These are phyloP conservation scores for Eupeodes latifasciatus DNA, from an alignment of 2,888 invertebrate genomes.

Conservation along the genomic window DNA sequence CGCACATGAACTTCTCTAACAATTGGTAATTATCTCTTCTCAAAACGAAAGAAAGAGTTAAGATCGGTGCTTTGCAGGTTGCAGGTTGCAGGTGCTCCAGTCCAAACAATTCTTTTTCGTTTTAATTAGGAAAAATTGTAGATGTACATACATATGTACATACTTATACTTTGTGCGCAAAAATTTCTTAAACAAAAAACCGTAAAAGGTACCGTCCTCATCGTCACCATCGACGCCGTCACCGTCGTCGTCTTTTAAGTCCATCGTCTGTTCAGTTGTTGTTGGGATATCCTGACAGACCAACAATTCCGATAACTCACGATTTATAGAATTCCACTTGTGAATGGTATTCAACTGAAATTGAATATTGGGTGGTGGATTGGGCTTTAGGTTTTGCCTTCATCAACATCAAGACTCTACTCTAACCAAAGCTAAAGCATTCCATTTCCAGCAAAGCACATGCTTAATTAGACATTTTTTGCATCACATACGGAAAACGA, in stretches of 20 bases:
- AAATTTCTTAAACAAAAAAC: slow-evolving; percentile 51
- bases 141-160: not conserved
- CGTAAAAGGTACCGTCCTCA: slow-evolving; percentile 64
- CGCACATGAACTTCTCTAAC: slow-evolving; percentile 15
- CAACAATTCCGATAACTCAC: slow-evolving; percentile 74
- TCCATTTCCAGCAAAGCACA: slow-evolving; percentile 62
- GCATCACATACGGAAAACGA: slow-evolving; percentile 16
- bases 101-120: slow-evolving; percentile 60
- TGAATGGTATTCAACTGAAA: slow-evolving; percentile 58
- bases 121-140: slow-evolving; percentile 71
- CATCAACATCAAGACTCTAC: not conserved
- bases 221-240: too few species aligned
- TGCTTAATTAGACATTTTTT: slow-evolving; percentile 53
- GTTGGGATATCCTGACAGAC: slow-evolving; percentile 17
- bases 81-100: slow-evolving; percentile 55
- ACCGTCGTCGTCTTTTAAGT: not conserved
- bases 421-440: slow-evolving; percentile 43
- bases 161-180: slow-evolving; percentile 49
- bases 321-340: slow-evolving; percentile 72
- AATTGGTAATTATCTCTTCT: slow-evolving; percentile 66
- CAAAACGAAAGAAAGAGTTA: slow-evolving; percentile 28
- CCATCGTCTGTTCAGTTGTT: not conserved
- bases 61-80: slow-evolving; percentile 29
- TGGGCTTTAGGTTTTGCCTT: slow-evolving; percentile 12
- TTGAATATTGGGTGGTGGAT: slow-evolving; percentile 56